Evolutionary conservation across 2,797 vertebrate species (phyloP).

Genomic region (Liparis tanakae): DNA sequence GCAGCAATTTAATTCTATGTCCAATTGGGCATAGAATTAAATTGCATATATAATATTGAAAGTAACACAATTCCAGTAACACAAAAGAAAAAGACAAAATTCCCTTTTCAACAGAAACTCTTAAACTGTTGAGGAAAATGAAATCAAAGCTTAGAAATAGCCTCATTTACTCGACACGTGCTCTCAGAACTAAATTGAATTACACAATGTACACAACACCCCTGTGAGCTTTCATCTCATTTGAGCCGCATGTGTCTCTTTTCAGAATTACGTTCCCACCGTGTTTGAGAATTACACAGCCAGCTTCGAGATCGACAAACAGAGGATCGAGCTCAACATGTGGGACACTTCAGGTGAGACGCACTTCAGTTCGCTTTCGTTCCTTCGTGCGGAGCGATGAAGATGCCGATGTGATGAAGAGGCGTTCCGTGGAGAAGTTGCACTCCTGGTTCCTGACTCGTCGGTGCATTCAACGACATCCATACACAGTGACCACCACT

Average conservation of each 20-base stretch:
- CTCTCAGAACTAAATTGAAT: slow-evolving; percentile 1
- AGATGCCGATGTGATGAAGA: slow-evolving; percentile 18
- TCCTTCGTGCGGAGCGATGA: slow-evolving; percentile 14
- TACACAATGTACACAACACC: background rate
- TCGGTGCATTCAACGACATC: slow-evolving; percentile 14
- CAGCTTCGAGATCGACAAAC: slow-evolving; percentile 96
- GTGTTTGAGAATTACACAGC: slow-evolving; percentile 98
- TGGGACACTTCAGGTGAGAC: slow-evolving; percentile 95
- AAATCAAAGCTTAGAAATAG: slow-evolving; percentile 52
- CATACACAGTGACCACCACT: slow-evolving; percentile 26
- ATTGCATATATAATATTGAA: background rate
- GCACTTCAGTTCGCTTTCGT: background rate
- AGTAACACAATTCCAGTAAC: background rate
- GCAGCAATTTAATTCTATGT: too few relatives aligned
- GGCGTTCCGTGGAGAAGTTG: slow-evolving; percentile 2
- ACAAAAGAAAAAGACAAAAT: background rate
- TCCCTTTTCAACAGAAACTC: slow-evolving; percentile 10
- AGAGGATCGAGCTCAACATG: slow-evolving; percentile 97
- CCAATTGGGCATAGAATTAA: background rate
- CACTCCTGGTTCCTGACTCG: slow-evolving; percentile 26
- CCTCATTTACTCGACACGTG: slow-evolving; percentile 21
- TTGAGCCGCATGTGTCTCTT: slow-evolving; percentile 30
- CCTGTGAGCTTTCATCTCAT: slow-evolving; percentile 34
- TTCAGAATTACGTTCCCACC: slow-evolving; percentile 93
- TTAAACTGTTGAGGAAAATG: slow-evolving; percentile 20